Percentiles rank a stretch among this genome's conserved stretches.
Conservation (phyloP, 2,888 invertebrate genomes). For the Octonoba sinensis region DNA sequence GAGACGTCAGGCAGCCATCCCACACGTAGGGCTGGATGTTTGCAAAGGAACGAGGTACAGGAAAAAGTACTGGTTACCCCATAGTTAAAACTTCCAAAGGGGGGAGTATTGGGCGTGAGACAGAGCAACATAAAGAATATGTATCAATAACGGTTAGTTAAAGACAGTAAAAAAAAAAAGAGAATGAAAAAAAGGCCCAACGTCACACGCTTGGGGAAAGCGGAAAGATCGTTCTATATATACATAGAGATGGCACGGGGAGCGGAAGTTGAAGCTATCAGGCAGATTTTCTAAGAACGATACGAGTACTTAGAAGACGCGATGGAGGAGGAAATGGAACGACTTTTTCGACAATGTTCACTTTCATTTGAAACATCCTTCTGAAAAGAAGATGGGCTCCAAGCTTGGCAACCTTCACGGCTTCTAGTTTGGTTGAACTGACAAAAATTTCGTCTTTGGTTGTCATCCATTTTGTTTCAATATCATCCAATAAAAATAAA, state of each 20-base stretch:
- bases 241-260: neutral
- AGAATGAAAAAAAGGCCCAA: too few relatives aligned
- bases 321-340: conserved; percentile 1
- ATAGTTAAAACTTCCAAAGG: neutral
- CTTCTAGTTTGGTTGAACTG: too few relatives aligned
- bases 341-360: too few relatives aligned
- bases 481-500: too few relatives aligned
- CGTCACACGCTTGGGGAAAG: neutral
- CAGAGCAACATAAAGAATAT: conserved; percentile 33
- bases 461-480: too few relatives aligned
- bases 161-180: neutral
- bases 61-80: conserved; percentile 36
- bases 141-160: neutral
- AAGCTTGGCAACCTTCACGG: too few relatives aligned
- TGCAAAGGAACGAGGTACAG: neutral
- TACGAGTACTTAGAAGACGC: neutral
- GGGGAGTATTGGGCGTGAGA: neutral
- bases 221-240: neutral
- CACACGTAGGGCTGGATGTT: too few relatives aligned
- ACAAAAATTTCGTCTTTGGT: too few relatives aligned
- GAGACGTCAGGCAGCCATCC: too few relatives aligned
- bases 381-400: too few relatives aligned
- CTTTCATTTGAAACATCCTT: too few relatives aligned
- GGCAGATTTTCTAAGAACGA: neutral
- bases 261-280: conserved; percentile 15